Conservation (phyloP, 1,140 invertebrate genomes). For the Eriosoma lanigerum region DNA sequence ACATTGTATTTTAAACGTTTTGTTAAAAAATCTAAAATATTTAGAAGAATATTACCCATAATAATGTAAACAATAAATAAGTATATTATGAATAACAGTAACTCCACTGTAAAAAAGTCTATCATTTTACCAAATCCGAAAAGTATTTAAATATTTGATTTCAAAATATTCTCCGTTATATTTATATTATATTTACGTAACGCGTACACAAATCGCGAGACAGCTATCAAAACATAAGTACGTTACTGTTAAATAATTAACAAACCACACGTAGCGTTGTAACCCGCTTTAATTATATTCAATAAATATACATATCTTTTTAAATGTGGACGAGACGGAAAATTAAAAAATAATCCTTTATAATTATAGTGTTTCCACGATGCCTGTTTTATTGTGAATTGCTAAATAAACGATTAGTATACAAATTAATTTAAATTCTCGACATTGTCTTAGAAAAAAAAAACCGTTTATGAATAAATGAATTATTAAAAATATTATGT, state of each 20-base stretch:
- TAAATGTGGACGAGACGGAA: neutral
- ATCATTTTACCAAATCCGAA: too few species aligned
- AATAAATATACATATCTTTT: too few species aligned
- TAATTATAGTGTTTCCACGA: neutral
- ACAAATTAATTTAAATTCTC: neutral
- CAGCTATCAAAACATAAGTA: neutral
- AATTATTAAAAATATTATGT: neutral
- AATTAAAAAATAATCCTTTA: slow-evolving; percentile 11
- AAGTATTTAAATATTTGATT: too few species aligned
- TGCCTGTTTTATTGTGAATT: too few species aligned
- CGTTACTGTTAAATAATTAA: neutral
- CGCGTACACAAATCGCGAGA: neutral
- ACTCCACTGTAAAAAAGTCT: too few species aligned
- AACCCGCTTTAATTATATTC: too few species aligned
- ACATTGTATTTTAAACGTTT: too few species aligned
- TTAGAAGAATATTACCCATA: too few species aligned
- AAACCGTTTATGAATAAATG: neutral
- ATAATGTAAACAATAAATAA: too few species aligned
- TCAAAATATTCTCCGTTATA: too few species aligned
- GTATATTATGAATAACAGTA: too few species aligned
- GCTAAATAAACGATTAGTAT: neutral
- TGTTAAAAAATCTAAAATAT: too few species aligned
- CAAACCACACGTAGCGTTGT: neutral
- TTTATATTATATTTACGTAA: neutral
- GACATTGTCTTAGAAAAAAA: neutral